Evolutionary conservation across 2,888 invertebrate species (phyloP).

Genomic region (Dasypogon diadema): DNA sequence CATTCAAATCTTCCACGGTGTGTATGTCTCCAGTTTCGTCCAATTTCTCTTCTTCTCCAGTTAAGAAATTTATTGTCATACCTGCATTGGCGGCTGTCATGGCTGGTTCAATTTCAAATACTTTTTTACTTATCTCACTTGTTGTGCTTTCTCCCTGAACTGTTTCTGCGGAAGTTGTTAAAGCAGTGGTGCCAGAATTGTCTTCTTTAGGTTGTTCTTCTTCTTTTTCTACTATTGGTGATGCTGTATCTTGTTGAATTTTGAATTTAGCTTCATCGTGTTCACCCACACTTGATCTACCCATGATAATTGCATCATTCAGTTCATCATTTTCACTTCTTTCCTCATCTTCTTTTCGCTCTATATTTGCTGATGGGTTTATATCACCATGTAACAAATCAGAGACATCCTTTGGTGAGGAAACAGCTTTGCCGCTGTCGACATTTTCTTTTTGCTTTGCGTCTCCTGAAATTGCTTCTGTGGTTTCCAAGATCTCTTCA

Average conservation of each 20-base stretch:
- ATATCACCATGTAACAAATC: slow-evolving; percentile 44
- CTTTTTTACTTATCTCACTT: neutral
- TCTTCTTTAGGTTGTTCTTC: neutral
- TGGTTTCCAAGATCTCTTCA: neutral
- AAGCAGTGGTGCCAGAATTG: no score
- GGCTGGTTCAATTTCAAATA: neutral
- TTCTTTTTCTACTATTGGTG: neutral
- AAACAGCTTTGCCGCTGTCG: neutral
- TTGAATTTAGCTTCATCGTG: neutral
- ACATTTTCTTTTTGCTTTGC: neutral
- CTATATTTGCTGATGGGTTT: neutral
- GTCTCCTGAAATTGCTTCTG: neutral
- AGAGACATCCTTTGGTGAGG: neutral
- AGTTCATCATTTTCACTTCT: slow-evolving; percentile 15
- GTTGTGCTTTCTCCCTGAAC: no score
- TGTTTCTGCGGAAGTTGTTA: neutral
- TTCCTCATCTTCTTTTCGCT: neutral
- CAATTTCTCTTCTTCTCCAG: slow-evolving; percentile 20
- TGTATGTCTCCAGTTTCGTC: neutral
- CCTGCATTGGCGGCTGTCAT: neutral
- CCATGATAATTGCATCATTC: neutral
- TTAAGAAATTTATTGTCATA: slow-evolving; percentile 33
- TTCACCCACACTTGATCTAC: neutral
- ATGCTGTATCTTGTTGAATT: neutral
- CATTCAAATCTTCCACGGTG: neutral